Evolutionary conservation across 2,888 invertebrate genomes (phyloP).

Genomic region (Mesochorus sp.): DNA sequence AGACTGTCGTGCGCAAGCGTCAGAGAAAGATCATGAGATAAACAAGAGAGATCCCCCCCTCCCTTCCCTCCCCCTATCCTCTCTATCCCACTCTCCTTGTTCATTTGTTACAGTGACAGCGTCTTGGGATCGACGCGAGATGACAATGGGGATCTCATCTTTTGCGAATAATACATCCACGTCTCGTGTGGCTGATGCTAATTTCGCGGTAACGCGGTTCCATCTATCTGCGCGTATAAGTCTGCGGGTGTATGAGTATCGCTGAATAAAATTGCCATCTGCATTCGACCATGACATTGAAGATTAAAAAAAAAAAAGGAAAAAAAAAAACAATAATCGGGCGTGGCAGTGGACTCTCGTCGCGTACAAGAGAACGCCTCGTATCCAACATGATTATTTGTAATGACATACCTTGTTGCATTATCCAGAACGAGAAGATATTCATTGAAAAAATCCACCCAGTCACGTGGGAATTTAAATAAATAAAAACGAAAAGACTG

Average conservation of each 20-base stretch:
- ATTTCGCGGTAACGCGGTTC: slow-evolving; percentile 46
- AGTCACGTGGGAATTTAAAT: background rate
- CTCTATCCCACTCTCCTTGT: no score
- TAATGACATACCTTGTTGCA: slow-evolving; percentile 49
- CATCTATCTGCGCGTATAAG: background rate
- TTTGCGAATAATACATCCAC: slow-evolving; percentile 50
- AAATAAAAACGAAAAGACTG: background rate
- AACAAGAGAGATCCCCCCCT: slow-evolving; percentile 63
- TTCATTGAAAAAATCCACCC: slow-evolving; percentile 3
- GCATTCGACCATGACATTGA: slow-evolving; percentile 29
- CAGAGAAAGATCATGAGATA: slow-evolving; percentile 46
- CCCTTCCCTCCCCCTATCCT: no score
- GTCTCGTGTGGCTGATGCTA: slow-evolving; percentile 45
- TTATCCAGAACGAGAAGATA: background rate
- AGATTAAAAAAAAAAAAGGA: background rate
- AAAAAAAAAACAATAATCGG: slow-evolving; percentile 39
- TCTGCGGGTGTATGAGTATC: slow-evolving; percentile 14
- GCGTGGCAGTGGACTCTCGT: slow-evolving; percentile 49
- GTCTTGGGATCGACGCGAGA: slow-evolving; percentile 59
- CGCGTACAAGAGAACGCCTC: slow-evolving; percentile 32
- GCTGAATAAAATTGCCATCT: slow-evolving; percentile 31
- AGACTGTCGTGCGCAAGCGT: slow-evolving; percentile 14
- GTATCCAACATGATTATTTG: slow-evolving; percentile 38
- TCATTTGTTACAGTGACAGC: slow-evolving; percentile 70
- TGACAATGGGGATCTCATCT: slow-evolving; percentile 66